Evolutionary conservation across 2,113 vertebrate species (phyloP), one percentile per base, ranked within the genome.

Genomic region (Sylvia atricapilla): DNA sequence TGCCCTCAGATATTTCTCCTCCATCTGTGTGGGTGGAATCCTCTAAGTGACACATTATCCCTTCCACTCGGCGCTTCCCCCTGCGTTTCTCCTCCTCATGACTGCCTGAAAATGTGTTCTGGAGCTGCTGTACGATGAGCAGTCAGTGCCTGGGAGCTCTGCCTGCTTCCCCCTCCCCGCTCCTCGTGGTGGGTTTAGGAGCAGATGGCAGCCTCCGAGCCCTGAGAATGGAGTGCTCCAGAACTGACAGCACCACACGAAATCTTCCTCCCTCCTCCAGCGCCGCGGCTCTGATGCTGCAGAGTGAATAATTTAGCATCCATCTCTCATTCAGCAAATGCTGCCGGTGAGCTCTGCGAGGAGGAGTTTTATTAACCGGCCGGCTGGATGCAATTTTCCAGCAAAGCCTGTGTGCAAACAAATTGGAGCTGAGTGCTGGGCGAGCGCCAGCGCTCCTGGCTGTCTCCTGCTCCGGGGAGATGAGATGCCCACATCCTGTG

Each of bases 231-330:
- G 74, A 84, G 80, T 18, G 76, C 84, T 94, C 85, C 21, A 12
- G 49, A 93, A 41, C 1, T 81, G 93, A 60, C 89, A 89, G 95
- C 84, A 60, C 37, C 18, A 60, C 73, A 60, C 6, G 2, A 60
- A 77, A 84, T 49, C 91, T 56, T 63, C 80, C 85, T 94, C 78
- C 83, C 76, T 77, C 91, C 66, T 7, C 33, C 89, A 67, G 64
- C 31, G 7, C 78, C 9, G 28, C 43, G 56, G 13, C 88, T 88
- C 86, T 8, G 19, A 3, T 62, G 91, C 76, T 10, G 49, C 82
- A 15, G 50, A 72, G 89, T 96, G 93, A 96, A 95, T 92, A 94
- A 96, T 92, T 97, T 3, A 95, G 68, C 83, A 91, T 80, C 94
- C 80, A 39, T 78, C 93, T 70, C 88, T 88, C 94, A 92, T 94